phyloP scores from a whole-genome alignment of 2,113 vertebrate genomes.

The Microtus montanus region DNA sequence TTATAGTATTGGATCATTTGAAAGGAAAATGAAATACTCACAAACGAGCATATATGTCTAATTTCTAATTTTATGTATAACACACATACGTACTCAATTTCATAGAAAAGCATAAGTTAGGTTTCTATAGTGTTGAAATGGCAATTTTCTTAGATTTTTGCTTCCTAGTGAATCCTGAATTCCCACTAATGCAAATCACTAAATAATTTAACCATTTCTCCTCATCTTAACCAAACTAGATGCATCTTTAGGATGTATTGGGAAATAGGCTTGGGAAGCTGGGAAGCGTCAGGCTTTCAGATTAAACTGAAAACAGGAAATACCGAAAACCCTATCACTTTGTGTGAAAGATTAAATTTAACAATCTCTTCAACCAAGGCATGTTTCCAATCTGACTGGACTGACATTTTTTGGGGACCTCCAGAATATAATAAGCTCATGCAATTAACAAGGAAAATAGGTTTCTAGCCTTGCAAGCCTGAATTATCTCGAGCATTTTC shows the following conservation, averaged over 20 bases:
- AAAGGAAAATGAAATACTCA: not conserved
- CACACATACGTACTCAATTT: too few species aligned
- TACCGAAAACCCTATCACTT: not conserved
- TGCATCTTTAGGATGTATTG: not conserved
- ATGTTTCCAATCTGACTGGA: constrained; percentile 29
- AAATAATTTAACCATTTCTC: not conserved
- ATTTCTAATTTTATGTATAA: not conserved
- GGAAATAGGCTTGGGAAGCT: constrained; percentile 8
- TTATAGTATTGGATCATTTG: not conserved
- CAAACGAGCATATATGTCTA: not conserved
- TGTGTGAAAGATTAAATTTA: constrained; percentile 39
- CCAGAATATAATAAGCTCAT: not conserved
- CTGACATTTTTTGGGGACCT: constrained; percentile 58
- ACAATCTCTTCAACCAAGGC: constrained; percentile 35
- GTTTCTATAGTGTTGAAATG: not conserved
- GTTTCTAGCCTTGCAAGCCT: not conserved
- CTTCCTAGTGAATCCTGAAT: not conserved
- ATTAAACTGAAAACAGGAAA: constrained; percentile 51
- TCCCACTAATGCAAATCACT: not conserved
- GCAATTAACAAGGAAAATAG: constrained; percentile 29
- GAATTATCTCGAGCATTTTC: constrained; percentile 22
- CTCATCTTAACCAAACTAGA: not conserved
- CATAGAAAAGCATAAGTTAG: not conserved
- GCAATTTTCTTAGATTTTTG: not conserved
- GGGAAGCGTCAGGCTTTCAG: not conserved